These are phyloP conservation scores for Calosoma granatense DNA, from an alignment of 1,140 invertebrate species.

Conservation along the genomic window DNA sequence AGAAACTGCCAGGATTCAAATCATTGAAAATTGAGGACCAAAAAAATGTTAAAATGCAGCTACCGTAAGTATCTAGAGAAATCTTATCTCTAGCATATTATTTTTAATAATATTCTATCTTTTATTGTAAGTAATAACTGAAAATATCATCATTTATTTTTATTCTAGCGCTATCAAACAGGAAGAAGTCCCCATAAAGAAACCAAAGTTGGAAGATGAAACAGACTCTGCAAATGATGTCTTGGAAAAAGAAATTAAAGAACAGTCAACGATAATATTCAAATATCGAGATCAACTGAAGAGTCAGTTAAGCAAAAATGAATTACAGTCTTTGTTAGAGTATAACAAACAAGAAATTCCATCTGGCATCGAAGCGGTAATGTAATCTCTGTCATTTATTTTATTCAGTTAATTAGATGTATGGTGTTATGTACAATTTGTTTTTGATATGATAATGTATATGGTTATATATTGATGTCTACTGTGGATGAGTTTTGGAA, in stretches of 20 bases:
- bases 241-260: constrained; percentile 46
- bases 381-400: constrained; percentile 20
- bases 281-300: constrained; percentile 45
- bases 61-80: constrained; percentile 50
- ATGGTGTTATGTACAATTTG: constrained; percentile 13
- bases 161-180: constrained; percentile 43
- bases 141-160: constrained; percentile 11
- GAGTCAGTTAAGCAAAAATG: constrained; percentile 42
- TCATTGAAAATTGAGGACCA: constrained; percentile 66
- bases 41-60: constrained; percentile 49
- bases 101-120: too few relatives aligned
- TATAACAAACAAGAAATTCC: constrained; percentile 62
- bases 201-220: constrained; percentile 53
- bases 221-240: constrained; percentile 38
- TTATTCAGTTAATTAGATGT: constrained; percentile 13
- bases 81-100: constrained; percentile 13
- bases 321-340: constrained; percentile 56
- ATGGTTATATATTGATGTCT: constrained; percentile 11
- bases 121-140: background rate
- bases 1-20: constrained; percentile 63
- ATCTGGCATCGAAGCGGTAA: constrained; percentile 49
- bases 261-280: constrained; percentile 74
- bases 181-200: constrained; percentile 49
- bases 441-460: constrained; percentile 12
- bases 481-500: constrained; percentile 1